Base-by-base conservation (phyloP, 2,113 vertebrate genomes). In the Megaceryle maxima region DNA sequence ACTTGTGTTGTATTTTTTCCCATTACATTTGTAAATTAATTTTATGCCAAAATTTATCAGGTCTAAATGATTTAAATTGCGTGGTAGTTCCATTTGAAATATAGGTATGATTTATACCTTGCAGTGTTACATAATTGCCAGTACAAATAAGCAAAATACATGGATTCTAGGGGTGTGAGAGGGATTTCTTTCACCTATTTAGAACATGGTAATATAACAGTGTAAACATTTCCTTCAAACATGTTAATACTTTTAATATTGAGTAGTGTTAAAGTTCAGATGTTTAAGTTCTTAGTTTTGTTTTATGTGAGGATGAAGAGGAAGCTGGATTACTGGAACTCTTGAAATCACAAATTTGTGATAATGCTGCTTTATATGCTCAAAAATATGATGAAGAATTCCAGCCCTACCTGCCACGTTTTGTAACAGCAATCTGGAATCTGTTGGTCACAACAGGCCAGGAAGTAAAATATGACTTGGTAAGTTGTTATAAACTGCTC, bases 341-440 rank as follows among this genome's bases (percentile, higher is more conserved):
- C 77, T 98, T 99, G 86, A 99, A 99, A 94, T 99, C 99, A 67
- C 99, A 99, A 91, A 99, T 99, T 90, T 99, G 99, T 97, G 99
- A 99, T 96, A 99, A 99, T 66, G 99, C 99, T 83, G 99, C 99
- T 56, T 98, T 99, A 44, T 99, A 99, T 33, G 99, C 99, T 94
- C 99, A 99, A 92, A 99, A 99, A 95, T 99, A 99, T 0, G 99
- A 99, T 68, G 99, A 99, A 93, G 99, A 99, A 83, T 99, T 99
- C 92, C 99, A 99, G 89, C 99, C 98, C 5, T 99, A 99, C 90
- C 96, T 99, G 91, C 99, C 99, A 16, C 99, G 98, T 41, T 99
- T 99, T 83, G 99, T 99, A 88, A 99, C 99, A 3, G 99, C 99
- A 26, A 99, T 99, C 97, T 99, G 99, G 99, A 99, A 99, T 97